A percentile compares a stretch with the other conserved stretches of the same genome.
Conservation (phyloP, 2,888 invertebrate genomes). For the Acronicta aceris region DNA sequence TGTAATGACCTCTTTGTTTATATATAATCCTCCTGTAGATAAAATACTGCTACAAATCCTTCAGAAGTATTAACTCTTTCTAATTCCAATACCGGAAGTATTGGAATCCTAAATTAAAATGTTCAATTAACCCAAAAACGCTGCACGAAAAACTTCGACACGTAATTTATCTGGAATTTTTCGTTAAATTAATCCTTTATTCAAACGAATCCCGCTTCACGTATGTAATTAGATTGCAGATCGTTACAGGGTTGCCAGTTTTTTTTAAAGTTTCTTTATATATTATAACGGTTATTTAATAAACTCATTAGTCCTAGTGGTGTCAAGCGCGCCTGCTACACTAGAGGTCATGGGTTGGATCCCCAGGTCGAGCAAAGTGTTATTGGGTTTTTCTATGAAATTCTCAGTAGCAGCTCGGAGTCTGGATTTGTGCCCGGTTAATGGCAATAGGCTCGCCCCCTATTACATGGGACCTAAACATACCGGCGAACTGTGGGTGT, state of each 20-base stretch:
- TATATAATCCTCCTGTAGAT: neutral
- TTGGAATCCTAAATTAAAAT: slow-evolving; percentile 34
- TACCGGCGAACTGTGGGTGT: too few relatives aligned
- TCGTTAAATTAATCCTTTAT: slow-evolving; percentile 53
- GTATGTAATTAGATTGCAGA: slow-evolving; percentile 47
- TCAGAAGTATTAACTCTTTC: neutral
- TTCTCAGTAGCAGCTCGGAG: too few relatives aligned
- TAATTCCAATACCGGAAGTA: slow-evolving; percentile 5
- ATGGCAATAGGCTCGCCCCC: too few relatives aligned
- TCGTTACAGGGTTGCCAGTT: slow-evolving; percentile 19
- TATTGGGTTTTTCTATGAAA: too few relatives aligned
- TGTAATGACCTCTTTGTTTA: too few relatives aligned
- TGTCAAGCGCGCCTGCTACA: too few relatives aligned
- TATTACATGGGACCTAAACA: too few relatives aligned
- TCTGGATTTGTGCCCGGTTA: too few relatives aligned
- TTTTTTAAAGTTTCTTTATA: neutral
- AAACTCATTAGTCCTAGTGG: too few relatives aligned
- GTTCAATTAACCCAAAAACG: slow-evolving; percentile 37
- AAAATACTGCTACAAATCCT: neutral
- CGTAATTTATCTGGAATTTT: slow-evolving; percentile 46
- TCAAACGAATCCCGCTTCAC: slow-evolving; percentile 48
- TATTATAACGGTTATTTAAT: too few relatives aligned
- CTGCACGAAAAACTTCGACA: slow-evolving; percentile 31
- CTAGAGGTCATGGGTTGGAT: too few relatives aligned
- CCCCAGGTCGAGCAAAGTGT: too few relatives aligned